Percentiles rank a stretch among this genome's conserved stretches.
Conservation (phyloP, 2,797 vertebrate species). For the Taeniopygia guttata region DNA sequence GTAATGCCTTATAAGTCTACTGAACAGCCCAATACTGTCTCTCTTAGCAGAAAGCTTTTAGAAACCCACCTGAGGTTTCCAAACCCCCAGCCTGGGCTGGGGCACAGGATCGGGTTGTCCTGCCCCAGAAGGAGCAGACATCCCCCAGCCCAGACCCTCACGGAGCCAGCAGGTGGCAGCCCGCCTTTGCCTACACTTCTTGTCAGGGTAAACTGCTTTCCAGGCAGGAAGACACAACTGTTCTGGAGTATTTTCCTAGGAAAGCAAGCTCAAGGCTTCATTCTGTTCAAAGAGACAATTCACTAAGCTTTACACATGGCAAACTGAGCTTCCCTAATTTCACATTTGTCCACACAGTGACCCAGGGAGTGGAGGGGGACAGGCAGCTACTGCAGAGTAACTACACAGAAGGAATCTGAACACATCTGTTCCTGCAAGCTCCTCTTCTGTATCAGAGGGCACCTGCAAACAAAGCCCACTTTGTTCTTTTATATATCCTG, state of each 20-base stretch:
- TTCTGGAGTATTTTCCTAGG: neutral
- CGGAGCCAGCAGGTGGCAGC: slow-evolving; percentile 34
- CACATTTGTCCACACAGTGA: neutral
- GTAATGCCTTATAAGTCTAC: neutral
- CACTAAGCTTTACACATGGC: neutral
- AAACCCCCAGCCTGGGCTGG: neutral
- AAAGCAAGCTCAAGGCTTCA: neutral
- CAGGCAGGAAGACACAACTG: neutral
- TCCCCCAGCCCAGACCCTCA: neutral
- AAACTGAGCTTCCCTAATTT: neutral
- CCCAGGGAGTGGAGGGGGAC: rapidly evolving
- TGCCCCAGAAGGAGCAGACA: neutral
- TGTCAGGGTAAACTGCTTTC: neutral
- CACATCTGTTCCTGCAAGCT: neutral
- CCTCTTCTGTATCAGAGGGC: neutral
- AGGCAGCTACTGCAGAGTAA: neutral
- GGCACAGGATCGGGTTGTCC: neutral
- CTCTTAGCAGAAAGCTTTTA: neutral
- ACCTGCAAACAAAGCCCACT: neutral
- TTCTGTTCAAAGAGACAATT: neutral
- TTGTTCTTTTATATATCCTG: neutral
- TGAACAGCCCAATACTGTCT: neutral
- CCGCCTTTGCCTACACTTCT: neutral
- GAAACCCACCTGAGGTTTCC: neutral
- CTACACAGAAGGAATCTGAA: neutral